A percentile compares a stretch with the other conserved stretches of the same genome.
phyloP scores from a whole-genome alignment of 2,888 invertebrate species.

The Chrysina gloriosa region DNA sequence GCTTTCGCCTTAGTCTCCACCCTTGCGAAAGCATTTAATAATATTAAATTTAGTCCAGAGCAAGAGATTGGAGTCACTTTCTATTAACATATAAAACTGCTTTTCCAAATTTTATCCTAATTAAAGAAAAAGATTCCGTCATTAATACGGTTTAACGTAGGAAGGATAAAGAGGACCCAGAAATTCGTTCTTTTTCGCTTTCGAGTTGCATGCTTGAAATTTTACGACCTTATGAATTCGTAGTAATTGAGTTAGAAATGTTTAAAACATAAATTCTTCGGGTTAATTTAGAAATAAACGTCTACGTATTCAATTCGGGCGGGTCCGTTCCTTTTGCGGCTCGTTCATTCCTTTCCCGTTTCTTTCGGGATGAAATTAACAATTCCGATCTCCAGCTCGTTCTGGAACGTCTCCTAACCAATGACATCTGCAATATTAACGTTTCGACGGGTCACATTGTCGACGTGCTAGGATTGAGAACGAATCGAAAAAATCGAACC shows the following conservation, averaged over 20 bases:
- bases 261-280: conserved; percentile 27
- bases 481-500: background rate
- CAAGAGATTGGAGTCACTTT: background rate
- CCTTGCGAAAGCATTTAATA: background rate
- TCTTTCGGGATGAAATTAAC: conserved; percentile 5
- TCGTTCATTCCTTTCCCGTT: background rate
- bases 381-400: background rate
- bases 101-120: background rate
- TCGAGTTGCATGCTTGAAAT: conserved; percentile 1
- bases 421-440: conserved; percentile 24
- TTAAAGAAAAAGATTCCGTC: background rate
- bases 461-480: background rate
- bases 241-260: conserved; percentile 34
- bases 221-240: conserved; percentile 30
- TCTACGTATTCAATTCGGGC: background rate
- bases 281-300: conserved; percentile 27
- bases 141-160: background rate
- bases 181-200: background rate
- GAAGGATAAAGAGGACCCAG: background rate
- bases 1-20: background rate
- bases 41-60: background rate
- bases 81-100: background rate
- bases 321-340: background rate
- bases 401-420: background rate
- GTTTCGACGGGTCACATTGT: background rate